These are phyloP conservation scores for Nemapogon koenigi DNA, from an alignment of 2,888 invertebrate species.

Conservation along the genomic window DNA sequence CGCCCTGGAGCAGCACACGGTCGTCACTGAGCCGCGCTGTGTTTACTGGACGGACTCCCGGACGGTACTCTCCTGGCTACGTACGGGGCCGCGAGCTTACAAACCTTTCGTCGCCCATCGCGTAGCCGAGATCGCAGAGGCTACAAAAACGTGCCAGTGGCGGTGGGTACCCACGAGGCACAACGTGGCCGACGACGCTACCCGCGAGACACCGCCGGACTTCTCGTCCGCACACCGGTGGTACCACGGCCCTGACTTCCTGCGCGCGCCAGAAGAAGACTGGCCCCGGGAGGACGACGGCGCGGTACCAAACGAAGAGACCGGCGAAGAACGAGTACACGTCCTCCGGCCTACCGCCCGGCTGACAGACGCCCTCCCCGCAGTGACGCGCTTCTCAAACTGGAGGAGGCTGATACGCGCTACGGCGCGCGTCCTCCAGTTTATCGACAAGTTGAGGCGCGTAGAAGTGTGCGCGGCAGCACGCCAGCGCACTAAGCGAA, in stretches of 20 bases:
- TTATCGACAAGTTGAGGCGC: background rate
- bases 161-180: background rate
- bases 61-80: background rate
- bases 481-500: background rate
- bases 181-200: constrained; percentile 2
- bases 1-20: too few species aligned
- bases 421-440: background rate
- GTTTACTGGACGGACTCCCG: background rate
- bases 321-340: too few species aligned
- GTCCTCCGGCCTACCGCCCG: too few species aligned
- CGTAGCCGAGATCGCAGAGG: constrained; percentile 7
- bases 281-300: constrained; percentile 9
- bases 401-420: background rate
- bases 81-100: background rate
- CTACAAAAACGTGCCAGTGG: background rate
- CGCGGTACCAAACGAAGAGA: too few species aligned
- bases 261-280: background rate
- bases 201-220: constrained; percentile 1
- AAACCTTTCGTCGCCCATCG: constrained; percentile 10
- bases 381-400: background rate
- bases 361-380: background rate
- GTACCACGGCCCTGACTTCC: constrained; percentile 14
- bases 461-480: background rate
- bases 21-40: too few species aligned
- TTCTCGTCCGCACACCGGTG: constrained; percentile 1